A percentile compares a stretch with the other conserved stretches of the same genome.
Evolutionary conservation across 2,113 vertebrate species (phyloP).

Genomic region (Saiga tatarica): DNA sequence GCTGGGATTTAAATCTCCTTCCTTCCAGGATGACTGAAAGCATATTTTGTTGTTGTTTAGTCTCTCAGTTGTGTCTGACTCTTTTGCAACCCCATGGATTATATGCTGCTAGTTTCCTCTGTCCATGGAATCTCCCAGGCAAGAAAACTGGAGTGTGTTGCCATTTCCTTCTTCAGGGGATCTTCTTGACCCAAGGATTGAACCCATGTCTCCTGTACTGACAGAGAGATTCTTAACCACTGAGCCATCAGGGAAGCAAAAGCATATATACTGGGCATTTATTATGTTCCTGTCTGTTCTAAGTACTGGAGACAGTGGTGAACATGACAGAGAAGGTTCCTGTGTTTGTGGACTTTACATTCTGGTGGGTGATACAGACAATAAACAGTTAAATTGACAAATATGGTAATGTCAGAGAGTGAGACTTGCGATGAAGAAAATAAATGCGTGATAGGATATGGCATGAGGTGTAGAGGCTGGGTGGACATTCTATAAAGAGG

Average conservation of each 20-base stretch:
- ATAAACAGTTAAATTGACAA: background rate
- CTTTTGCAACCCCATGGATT: background rate
- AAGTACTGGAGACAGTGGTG: background rate
- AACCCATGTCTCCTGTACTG: background rate
- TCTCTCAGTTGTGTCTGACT: background rate
- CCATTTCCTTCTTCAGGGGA: background rate
- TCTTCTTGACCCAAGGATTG: background rate
- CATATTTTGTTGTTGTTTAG: background rate
- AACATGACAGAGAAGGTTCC: background rate
- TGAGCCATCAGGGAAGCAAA: background rate
- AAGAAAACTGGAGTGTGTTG: background rate
- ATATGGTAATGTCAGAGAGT: background rate
- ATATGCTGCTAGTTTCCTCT: background rate
- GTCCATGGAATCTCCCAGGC: background rate
- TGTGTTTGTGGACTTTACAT: background rate
- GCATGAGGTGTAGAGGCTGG: background rate
- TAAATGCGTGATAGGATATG: background rate
- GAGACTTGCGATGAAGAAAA: background rate
- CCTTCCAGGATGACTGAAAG: background rate
- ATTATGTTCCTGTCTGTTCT: background rate
- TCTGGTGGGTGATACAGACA: background rate
- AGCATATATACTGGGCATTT: background rate
- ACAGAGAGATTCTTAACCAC: background rate
- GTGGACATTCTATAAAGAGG: background rate
- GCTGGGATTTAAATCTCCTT: background rate